Evolutionary conservation across 2,113 vertebrate genomes (phyloP).

Genomic region (Colistium nudipinnis): DNA sequence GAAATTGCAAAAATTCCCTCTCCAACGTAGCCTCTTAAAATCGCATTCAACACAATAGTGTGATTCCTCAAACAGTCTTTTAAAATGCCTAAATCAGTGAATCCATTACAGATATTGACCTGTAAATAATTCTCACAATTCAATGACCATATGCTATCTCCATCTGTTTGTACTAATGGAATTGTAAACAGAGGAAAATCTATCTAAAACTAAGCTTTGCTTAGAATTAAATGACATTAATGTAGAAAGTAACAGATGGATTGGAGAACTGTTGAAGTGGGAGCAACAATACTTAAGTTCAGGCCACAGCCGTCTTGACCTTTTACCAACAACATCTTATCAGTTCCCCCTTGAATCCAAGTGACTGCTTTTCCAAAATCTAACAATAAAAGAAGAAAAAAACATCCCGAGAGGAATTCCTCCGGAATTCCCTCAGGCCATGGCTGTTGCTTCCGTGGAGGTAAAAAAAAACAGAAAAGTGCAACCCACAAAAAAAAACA

Average conservation of each 20-base stretch:
- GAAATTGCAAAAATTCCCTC: slow-evolving; percentile 77
- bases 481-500: slow-evolving; percentile 31
- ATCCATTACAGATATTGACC: slow-evolving; percentile 57
- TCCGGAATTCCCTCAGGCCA: not conserved
- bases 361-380: not conserved
- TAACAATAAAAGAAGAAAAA: too few species aligned
- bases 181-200: slow-evolving; percentile 33
- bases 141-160: slow-evolving; percentile 65
- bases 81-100: slow-evolving; percentile 48
- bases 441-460: not conserved
- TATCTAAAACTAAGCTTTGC: too few species aligned
- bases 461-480: slow-evolving; percentile 36
- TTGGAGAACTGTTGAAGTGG: too few species aligned
- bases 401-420: too few species aligned
- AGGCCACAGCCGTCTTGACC: not conserved
- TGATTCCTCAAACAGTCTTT: slow-evolving; percentile 57
- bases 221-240: too few species aligned
- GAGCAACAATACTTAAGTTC: too few species aligned
- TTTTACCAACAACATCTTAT: not conserved
- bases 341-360: not conserved
- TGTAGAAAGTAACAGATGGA: too few species aligned
- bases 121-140: slow-evolving; percentile 49
- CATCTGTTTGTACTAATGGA: slow-evolving; percentile 64
- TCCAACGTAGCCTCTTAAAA: slow-evolving; percentile 78
- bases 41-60: slow-evolving; percentile 67